These are phyloP conservation scores for Aquatica leii DNA, from an alignment of 2,888 invertebrate species.

Conservation along the genomic window DNA sequence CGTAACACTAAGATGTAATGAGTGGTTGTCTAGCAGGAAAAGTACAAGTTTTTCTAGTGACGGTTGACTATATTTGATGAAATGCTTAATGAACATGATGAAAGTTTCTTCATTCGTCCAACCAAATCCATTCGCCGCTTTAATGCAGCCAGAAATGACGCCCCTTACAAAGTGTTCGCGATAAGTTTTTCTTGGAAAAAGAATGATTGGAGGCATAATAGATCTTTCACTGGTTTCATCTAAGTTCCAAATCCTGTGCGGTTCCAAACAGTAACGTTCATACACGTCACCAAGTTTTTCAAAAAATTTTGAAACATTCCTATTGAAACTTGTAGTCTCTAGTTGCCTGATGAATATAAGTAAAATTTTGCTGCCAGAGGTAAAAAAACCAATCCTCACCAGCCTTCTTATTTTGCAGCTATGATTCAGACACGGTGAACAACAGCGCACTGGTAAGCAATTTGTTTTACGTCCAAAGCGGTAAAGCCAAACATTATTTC, in stretches of 20 bases:
- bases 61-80: background rate
- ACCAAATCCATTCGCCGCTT: background rate
- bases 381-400: slow-evolving; percentile 13
- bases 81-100: background rate
- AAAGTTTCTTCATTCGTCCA: background rate
- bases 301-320: background rate
- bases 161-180: background rate
- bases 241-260: background rate
- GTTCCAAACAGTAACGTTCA: too few species aligned
- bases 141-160: background rate
- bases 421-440: slow-evolving; percentile 14
- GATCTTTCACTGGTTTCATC: background rate
- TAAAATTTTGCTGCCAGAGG: background rate
- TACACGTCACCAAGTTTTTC: background rate
- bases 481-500: slow-evolving; percentile 15
- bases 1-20: slow-evolving; percentile 6
- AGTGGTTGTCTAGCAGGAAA: slow-evolving; percentile 1
- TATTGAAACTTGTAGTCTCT: slow-evolving; percentile 48
- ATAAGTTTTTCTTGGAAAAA: background rate
- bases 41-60: slow-evolving; percentile 2
- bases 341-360: slow-evolving; percentile 43
- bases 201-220: background rate
- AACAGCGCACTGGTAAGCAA: too few species aligned
- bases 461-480: background rate
- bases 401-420: slow-evolving; percentile 12